phyloP scores from a whole-genome alignment of 2,888 invertebrate species.

The Mimumesa dahlbomi region DNA sequence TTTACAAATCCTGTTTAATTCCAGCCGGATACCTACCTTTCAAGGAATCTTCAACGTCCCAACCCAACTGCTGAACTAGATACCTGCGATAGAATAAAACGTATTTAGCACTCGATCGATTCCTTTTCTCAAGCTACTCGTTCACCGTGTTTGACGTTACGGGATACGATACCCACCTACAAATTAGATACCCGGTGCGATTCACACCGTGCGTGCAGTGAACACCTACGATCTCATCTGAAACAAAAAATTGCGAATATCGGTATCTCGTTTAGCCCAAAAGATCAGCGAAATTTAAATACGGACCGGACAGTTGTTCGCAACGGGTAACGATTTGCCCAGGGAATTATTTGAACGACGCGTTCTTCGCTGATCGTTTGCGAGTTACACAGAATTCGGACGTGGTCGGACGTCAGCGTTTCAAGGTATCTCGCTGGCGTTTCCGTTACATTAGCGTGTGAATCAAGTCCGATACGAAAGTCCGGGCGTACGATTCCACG shows the following conservation, averaged over 20 bases:
- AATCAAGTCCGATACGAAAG: slow-evolving; percentile 39
- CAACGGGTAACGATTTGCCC: too few species aligned
- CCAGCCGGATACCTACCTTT: slow-evolving; percentile 81
- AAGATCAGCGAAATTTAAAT: too few species aligned
- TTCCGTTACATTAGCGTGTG: slow-evolving; percentile 18
- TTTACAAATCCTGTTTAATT: too few species aligned
- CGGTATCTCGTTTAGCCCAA: too few species aligned
- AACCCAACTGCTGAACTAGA: slow-evolving; percentile 85
- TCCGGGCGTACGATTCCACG: slow-evolving; percentile 60
- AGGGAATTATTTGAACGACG: too few species aligned
- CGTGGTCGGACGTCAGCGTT: not conserved
- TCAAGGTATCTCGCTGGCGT: slow-evolving; percentile 1
- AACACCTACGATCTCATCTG: slow-evolving; percentile 88
- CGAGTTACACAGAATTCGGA: not conserved
- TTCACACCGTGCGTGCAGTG: slow-evolving; percentile 93
- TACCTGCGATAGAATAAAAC: slow-evolving; percentile 71
- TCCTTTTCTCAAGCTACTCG: not conserved
- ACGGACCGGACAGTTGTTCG: too few species aligned
- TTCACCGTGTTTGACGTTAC: too few species aligned
- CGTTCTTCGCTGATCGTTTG: not conserved
- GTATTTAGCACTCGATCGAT: not conserved
- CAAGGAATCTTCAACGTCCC: slow-evolving; percentile 83
- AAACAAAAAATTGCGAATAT: slow-evolving; percentile 79
- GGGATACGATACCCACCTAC: slow-evolving; percentile 83
- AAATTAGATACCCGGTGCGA: slow-evolving; percentile 90